Evolutionary conservation across 2,113 vertebrate species (phyloP), one percentile per base, ranked within the genome.

Genomic region (Cairina moschata): DNA sequence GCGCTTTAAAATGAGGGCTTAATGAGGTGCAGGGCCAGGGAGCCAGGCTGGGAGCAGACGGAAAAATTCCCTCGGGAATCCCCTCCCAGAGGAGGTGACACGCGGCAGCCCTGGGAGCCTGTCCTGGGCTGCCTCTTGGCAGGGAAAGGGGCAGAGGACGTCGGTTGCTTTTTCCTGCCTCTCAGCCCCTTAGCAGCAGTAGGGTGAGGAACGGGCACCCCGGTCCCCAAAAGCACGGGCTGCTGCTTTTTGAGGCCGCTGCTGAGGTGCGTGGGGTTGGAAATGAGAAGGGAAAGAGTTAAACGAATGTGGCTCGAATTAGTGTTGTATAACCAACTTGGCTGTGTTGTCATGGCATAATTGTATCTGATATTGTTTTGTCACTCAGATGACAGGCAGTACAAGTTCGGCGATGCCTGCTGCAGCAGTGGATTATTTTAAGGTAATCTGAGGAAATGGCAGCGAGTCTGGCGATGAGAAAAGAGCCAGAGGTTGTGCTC

Each of bases 171-270:
- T 23, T 68, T 50, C 40, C 31, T 67, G 54, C 54, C 36, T 31
- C 17, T 18, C 4, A 1, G 12, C 20, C 36, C 42, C n/a, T 32
- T 7, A 13, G 42, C 25, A 73, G 65, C 34, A 7, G 11, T 0
- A 4, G 52, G 40, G 31, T 8, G 55, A 36, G 40, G 22, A 55
- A 69, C 38, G 46, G 29, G 26, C 31, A 5, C 9, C 16, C 9
- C 32, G 32, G 32, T 38, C 48, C 23, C 42, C 25, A 34, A 14
- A 50, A 34, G 9, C 2, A 3, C 8, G 42, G 79, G 10, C 16
- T 22, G 17, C 68, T 69, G 75, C 62, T 86, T 13, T 26, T 0
- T 15, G 29, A 34, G 58, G 12, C 21, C 5, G 34, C 54, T 15
- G 2, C 23, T 50, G 72, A 17, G 29, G 42, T 3, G 4, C 2